phyloP scores from a whole-genome alignment of 2,113 vertebrate genomes.

The Dipodomys spectabilis region DNA sequence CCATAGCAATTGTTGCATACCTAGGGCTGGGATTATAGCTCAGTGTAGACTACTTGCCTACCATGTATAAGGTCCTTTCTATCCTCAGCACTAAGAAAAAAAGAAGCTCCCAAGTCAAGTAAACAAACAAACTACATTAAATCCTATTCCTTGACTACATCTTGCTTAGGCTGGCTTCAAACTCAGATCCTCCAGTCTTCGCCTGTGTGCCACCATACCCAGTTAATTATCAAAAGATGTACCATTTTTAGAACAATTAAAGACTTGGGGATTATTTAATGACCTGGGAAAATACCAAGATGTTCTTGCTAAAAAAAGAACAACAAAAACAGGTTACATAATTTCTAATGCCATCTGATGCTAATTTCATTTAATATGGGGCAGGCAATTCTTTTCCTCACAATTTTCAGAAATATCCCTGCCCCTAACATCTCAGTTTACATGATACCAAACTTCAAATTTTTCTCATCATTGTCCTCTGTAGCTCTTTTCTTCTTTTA shows the following conservation, averaged over 20 bases:
- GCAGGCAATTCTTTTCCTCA: not conserved
- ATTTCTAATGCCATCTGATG: not conserved
- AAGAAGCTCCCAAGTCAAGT: not conserved
- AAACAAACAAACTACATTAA: not conserved
- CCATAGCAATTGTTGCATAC: not conserved
- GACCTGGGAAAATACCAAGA: not conserved
- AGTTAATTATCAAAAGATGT: not conserved
- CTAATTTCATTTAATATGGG: not conserved
- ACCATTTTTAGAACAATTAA: not conserved
- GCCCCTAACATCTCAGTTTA: not conserved
- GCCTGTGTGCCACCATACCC: not conserved
- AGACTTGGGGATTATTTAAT: conserved; percentile 10
- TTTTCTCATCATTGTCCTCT: not conserved
- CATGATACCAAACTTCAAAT: not conserved
- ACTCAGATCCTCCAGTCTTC: not conserved
- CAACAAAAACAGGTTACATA: not conserved
- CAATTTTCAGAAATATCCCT: not conserved
- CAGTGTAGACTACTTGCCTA: not conserved
- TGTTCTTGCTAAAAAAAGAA: not conserved
- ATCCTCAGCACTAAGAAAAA: not conserved
- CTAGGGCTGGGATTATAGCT: not conserved
- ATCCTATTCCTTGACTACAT: not conserved
- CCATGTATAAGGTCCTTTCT: not conserved
- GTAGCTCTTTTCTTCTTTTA: not conserved
- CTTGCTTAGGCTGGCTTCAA: not conserved